Conservation (phyloP, 1,140 invertebrate genomes). For the Schlechtendalia chinensis region DNA sequence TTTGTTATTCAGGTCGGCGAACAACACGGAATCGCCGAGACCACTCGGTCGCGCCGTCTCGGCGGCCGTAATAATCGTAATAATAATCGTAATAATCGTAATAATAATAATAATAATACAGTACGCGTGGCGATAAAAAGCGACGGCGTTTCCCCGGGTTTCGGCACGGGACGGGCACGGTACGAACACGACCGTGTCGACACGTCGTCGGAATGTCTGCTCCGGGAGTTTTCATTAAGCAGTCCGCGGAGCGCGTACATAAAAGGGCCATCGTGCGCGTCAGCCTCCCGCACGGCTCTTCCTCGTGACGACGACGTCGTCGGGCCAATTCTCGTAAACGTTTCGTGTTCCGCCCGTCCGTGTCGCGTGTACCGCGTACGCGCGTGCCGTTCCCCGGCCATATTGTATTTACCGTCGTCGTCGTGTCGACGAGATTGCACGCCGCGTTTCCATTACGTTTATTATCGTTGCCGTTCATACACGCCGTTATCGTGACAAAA, state of each 20-base stretch:
- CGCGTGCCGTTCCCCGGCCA: neutral
- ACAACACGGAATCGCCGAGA: no score
- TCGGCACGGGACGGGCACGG: neutral
- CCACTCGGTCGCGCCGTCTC: no score
- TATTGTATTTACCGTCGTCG: neutral
- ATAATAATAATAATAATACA: no score
- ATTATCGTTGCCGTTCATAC: neutral
- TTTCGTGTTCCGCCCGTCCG: conserved; percentile 15
- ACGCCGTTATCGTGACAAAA: neutral
- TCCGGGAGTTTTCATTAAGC: conserved; percentile 46
- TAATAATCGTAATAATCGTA: no score
- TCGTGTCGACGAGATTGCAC: neutral
- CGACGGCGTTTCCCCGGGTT: no score
- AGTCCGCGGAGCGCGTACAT: conserved; percentile 5
- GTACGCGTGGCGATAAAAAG: no score
- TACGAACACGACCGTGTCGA: conserved; percentile 20
- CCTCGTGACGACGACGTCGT: neutral
- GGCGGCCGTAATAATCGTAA: no score
- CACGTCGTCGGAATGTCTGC: conserved; percentile 48
- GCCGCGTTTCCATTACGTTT: conserved; percentile 7
- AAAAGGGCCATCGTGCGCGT: neutral
- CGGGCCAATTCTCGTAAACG: conserved; percentile 47
- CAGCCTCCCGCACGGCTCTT: no score
- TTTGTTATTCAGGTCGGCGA: no score
- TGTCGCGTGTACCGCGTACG: no score